Evolutionary conservation across 2,113 vertebrate genomes (phyloP), one percentile per base, ranked within the genome.

Genomic region (Sciurus niger): DNA sequence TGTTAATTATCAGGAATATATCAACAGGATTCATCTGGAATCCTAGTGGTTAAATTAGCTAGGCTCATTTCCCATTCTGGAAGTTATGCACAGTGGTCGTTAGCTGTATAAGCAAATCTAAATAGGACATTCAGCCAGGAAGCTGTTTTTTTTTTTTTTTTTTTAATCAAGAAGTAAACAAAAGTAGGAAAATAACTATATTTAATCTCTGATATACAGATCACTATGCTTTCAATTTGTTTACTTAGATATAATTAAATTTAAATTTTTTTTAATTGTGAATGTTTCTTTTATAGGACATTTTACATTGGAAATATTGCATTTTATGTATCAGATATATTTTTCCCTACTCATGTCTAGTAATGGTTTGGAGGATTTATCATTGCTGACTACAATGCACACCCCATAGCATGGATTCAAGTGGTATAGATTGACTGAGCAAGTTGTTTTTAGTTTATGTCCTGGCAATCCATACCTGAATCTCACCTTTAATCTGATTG

Each of bases 21-120:
- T 95, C 95, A 97, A 95, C 79, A 96, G 60, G 84, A 96, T 97
- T 97, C 97, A 55, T 65, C 73, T 90, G 95, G 7, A 97, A 60
- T 91, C 80, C 68, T 93, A 14, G 67, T 32, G 92, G 37, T 95
- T 97, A 97, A 97, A 97, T 97, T 95, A 96, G 22, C 53, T 48
- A 67, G 63, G 63, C 72, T 97, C 96, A 97, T 97, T 98, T 97
- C 63, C 93, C 46, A 89, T 22, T 97, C 93, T 96, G 55, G 72
- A 98, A 97, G 72, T 80, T 85, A 48, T 82, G 2, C 40, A 78
- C 34, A 63, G 40, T 89, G 67, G 12, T 87, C 94, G 77, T 96
- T 90, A 97, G 86, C 77, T 97, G n/a, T 95, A 96, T 89, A 97
- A 98, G 77, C 73, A 98, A 97, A 97, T 96, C 51, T 96, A 97